Evolutionary conservation across 1,140 invertebrate species (phyloP).

Genomic region (Teleogryllus occipitalis): DNA sequence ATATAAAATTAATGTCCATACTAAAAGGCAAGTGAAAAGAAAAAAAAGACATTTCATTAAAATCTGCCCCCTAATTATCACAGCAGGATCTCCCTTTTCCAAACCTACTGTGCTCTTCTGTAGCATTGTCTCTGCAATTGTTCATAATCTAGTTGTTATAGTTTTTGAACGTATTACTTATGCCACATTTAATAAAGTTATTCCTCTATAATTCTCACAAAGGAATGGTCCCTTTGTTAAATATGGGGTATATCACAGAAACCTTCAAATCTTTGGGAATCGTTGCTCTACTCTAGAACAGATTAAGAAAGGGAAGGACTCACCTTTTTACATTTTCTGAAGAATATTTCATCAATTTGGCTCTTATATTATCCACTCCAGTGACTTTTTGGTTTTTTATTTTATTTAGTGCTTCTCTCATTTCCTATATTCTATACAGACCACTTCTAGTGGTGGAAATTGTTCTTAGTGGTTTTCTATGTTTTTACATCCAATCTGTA

Average conservation of each 20-base stretch:
- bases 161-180: background rate
- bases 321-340: background rate
- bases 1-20: no score
- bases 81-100: background rate
- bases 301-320: background rate
- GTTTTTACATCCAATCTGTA: background rate
- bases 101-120: background rate
- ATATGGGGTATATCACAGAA: background rate
- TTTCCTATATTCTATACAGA: background rate
- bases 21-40: no score
- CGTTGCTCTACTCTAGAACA: background rate
- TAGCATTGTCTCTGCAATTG: background rate
- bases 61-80: no score
- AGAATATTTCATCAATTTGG: background rate
- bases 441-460: background rate
- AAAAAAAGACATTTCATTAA: no score
- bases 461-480: background rate
- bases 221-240: background rate
- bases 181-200: background rate
- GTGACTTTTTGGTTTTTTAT: background rate
- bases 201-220: background rate
- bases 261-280: background rate
- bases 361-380: background rate
- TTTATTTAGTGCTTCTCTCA: background rate
- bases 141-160: background rate